These are phyloP conservation scores for Cloeon dipterum DNA, from an alignment of 2,888 invertebrate species.

Conservation along the genomic window DNA sequence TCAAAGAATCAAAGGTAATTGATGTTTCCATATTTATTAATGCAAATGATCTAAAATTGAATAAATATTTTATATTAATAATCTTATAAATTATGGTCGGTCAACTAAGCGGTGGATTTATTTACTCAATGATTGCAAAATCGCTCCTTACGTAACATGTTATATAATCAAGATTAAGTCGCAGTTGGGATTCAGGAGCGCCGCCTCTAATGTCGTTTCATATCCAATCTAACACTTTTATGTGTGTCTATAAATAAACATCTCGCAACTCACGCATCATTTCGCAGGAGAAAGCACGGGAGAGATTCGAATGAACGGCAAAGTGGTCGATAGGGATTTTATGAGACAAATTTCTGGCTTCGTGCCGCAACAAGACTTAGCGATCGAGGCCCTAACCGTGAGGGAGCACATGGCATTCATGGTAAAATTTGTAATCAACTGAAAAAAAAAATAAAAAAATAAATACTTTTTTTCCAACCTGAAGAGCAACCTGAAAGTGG, in stretches of 20 bases:
- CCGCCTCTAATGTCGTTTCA: no score
- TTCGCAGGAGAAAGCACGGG: conserved; percentile 31
- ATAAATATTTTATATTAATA: no score
- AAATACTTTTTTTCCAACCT: conserved; percentile 7
- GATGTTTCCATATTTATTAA: no score
- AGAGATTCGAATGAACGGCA: conserved; percentile 45
- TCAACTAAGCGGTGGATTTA: no score
- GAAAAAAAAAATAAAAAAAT: background rate
- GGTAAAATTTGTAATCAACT: conserved; percentile 26
- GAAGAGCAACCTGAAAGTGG: conserved; percentile 57
- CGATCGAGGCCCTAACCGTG: conserved; percentile 53
- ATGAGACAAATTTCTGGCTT: conserved; percentile 61
- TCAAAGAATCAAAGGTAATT: conserved; percentile 39
- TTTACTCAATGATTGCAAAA: no score
- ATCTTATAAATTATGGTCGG: no score
- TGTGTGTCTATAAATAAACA: no score
- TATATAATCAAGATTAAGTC: no score
- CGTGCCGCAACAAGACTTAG: conserved; percentile 66
- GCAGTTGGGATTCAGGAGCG: no score
- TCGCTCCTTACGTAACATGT: no score
- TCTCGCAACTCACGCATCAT: background rate
- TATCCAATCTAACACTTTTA: no score
- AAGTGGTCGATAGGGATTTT: conserved; percentile 31
- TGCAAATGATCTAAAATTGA: no score
- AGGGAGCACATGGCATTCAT: conserved; percentile 68